Evolutionary conservation across 2,797 vertebrate species (phyloP), one percentile per base, ranked within the genome.

Genomic region (Neosilurus mollespiculum): DNA sequence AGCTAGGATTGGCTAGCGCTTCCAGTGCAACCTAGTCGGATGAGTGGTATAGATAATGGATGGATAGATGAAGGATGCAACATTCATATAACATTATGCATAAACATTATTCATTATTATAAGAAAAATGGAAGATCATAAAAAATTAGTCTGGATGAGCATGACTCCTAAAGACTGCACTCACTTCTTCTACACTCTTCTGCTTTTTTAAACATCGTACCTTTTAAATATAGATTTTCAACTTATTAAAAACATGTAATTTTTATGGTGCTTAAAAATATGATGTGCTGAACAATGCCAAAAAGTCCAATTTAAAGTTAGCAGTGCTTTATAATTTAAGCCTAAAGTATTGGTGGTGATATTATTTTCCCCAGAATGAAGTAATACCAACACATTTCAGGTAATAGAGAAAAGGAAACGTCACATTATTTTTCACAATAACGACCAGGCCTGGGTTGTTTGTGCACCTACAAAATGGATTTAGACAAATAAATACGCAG

Each of bases 161-260:
- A 5, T 1, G 2, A 24, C 12, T 51, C 24, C 9, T 18, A 5
- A 61, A 43, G 37, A 43, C 6, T 43, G 37, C 6, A 43, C 24
- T 65, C 89, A 86, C 89, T 90, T 91, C 4, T 2, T 43, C 37
- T 43, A 24, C 65, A 82, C 53, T 9, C 3, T 4, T 18, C 10
- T 18, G 51, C 2, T n/a, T n/a, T n/a, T n/a, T n/a, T n/a, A n/a
- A n/a, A n/a, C 43, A 64, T 43, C 12, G 49, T 30, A 54, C 66
- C 9, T 30, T 65, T 26, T 51, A 3, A 53, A 34, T 70, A 61
- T 22, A 59, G 26, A 76, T 20, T 24, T 79, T 30, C 14, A 54
- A 64, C 24, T 64, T 16, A 24, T 9, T 30, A 78, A 70, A 77
- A 53, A 4, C 9, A 58, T 7, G 37, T 18, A 18, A 53, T 65